Base-by-base conservation (phyloP, 2,888 invertebrate genomes). In the Agonum fuliginosum region DNA sequence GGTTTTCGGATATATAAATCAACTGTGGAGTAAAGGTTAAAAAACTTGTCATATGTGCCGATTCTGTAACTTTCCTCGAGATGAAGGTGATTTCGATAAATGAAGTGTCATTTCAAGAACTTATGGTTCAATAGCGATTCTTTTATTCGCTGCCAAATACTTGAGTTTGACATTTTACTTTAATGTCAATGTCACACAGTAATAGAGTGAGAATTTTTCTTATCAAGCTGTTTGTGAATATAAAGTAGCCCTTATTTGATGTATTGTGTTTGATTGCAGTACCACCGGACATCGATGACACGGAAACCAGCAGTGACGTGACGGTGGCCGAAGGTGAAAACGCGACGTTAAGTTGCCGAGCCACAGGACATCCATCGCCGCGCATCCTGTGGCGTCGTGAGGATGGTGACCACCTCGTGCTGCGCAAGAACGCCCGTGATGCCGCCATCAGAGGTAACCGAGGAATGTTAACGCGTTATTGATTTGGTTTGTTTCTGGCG, bases 241-340 rank as follows among this genome's bases (percentile, higher is more conserved):
- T n/a, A n/a, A n/a, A n/a, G n/a, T n/a, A n/a, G n/a, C n/a, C n/a
- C n/a, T n/a, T n/a, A n/a, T n/a, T n/a, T n/a, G 4, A 51, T 51
- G 17, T 51, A 19, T 51, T 14, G 1, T 41, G 43, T 27, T 4
- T 24, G 14, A 22, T 85, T 85, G 5, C 87, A 91, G 91, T 91
- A 76, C 91, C 91, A 19, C 91, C 91, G 79, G 91, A 91, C 85
- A 91, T 91, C 81, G 87, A 89, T 83, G 91, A 91, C 81, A 87
- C 87, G 72, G 89, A 89, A 79, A 91, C 91, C 70, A 91, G 91
- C 83, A 88, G 90, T 67, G 91, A 91, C 84, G 85, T 91, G 79
- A 89, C 90, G 58, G 89, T 90, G 22, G 86, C 88, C 73, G 91
- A 91, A 83, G 90, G 90, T 54, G 90, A 91, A 81, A 91, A 91